Evolutionary conservation across 2,797 vertebrate genomes (phyloP).

Genomic region (Sandelia bainsii): DNA sequence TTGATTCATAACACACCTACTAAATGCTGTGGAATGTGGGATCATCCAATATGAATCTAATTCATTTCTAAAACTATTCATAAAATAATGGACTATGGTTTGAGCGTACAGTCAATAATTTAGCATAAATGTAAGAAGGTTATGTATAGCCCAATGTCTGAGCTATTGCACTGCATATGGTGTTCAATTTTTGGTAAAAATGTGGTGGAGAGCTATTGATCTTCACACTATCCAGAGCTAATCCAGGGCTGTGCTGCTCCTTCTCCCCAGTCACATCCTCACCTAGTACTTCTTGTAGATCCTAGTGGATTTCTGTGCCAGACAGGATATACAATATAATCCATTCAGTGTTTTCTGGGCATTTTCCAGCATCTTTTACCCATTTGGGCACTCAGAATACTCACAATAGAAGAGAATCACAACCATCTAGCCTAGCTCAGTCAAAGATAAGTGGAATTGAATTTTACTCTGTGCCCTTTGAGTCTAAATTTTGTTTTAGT

Average conservation of each 20-base stretch:
- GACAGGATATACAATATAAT: constrained; percentile 36
- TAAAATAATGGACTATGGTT: too few species aligned
- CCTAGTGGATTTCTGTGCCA: constrained; percentile 1
- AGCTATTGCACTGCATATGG: neutral
- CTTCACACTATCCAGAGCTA: constrained; percentile 26
- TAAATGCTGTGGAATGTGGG: too few species aligned
- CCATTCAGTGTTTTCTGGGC: constrained; percentile 24
- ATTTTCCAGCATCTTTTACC: constrained; percentile 19
- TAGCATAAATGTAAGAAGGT: too few species aligned
- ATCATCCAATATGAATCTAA: neutral
- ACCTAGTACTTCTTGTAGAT: constrained; percentile 22
- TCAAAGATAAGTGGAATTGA: neutral
- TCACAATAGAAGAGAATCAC: constrained; percentile 11
- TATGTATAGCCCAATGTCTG: too few species aligned
- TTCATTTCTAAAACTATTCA: too few species aligned
- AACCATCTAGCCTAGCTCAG: constrained; percentile 7
- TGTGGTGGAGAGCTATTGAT: constrained; percentile 33
- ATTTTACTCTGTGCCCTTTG: too few species aligned
- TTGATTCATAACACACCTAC: too few species aligned
- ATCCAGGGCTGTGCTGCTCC: constrained; percentile 13
- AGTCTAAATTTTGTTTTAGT: too few species aligned
- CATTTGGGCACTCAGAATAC: constrained; percentile 15
- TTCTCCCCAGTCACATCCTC: constrained; percentile 27
- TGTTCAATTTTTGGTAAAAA: constrained; percentile 9
- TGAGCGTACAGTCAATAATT: too few species aligned